Conservation (phyloP, 2,113 vertebrate species). For the Callithrix jacchus region DNA sequence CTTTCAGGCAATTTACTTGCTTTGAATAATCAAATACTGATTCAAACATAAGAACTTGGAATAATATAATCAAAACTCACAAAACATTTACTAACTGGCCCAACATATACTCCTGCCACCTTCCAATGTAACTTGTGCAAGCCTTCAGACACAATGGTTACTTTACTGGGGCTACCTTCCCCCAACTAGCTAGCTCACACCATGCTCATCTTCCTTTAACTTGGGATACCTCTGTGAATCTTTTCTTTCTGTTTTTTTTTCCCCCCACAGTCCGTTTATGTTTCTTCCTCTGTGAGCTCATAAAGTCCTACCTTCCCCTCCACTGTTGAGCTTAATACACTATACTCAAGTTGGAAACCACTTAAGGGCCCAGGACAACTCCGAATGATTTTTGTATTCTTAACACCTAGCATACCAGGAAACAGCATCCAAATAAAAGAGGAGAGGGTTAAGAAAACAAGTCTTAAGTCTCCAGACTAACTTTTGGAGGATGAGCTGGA, state of each 20-base stretch:
- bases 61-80: background rate
- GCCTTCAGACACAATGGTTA: background rate
- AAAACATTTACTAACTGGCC: background rate
- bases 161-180: background rate
- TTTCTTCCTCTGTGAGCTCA: background rate
- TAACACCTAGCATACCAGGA: background rate
- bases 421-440: background rate
- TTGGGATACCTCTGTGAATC: background rate
- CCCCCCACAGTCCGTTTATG: background rate
- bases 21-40: background rate
- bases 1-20: background rate
- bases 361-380: background rate
- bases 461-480: background rate
- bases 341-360: background rate
- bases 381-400: background rate
- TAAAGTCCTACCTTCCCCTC: background rate
- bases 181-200: background rate
- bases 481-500: background rate
- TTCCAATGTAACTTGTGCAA: background rate
- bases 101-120: background rate
- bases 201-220: background rate
- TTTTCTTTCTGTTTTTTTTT: background rate
- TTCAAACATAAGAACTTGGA: background rate
- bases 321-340: background rate
- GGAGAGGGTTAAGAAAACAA: background rate